Conservation (phyloP, 2,888 invertebrate species). For the Scotopteryx bipunctaria region DNA sequence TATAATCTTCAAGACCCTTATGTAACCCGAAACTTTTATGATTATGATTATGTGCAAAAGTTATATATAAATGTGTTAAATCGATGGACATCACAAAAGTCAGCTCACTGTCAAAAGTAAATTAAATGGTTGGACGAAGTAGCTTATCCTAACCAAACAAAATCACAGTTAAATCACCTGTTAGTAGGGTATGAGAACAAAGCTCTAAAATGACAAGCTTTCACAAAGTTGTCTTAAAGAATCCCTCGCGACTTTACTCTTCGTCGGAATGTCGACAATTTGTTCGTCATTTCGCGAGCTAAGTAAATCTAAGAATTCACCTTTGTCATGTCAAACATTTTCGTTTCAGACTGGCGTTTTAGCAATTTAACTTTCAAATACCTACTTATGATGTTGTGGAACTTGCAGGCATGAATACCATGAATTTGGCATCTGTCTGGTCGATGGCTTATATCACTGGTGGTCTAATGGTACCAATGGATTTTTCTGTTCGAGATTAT, state of each 20-base stretch:
- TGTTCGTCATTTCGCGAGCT: constrained; percentile 37
- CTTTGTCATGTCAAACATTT: constrained; percentile 51
- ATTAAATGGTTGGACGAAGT: background rate
- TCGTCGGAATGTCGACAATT: constrained; percentile 46
- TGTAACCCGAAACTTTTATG: too few species aligned
- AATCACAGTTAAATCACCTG: background rate
- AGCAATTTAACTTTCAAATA: constrained; percentile 17
- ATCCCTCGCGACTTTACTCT: constrained; percentile 34
- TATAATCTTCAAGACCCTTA: too few species aligned
- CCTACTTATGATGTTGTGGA: too few species aligned
- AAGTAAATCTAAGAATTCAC: constrained; percentile 44
- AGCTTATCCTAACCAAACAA: background rate
- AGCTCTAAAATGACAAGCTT: constrained; percentile 28
- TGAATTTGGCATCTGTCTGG: too few species aligned
- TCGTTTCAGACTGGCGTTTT: constrained; percentile 20
- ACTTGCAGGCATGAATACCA: too few species aligned
- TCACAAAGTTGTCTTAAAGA: constrained; percentile 45
- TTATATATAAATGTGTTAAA: too few species aligned
- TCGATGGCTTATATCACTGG: too few species aligned
- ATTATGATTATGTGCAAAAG: too few species aligned
- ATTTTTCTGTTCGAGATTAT: too few species aligned
- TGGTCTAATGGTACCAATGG: too few species aligned
- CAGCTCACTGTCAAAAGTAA: too few species aligned
- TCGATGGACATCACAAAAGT: too few species aligned
- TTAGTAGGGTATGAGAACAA: background rate